Percentiles rank a stretch among this genome's conserved stretches.
These are phyloP conservation scores for Nephotettix cincticeps DNA, from an alignment of 1,140 invertebrate species.

Conservation along the genomic window DNA sequence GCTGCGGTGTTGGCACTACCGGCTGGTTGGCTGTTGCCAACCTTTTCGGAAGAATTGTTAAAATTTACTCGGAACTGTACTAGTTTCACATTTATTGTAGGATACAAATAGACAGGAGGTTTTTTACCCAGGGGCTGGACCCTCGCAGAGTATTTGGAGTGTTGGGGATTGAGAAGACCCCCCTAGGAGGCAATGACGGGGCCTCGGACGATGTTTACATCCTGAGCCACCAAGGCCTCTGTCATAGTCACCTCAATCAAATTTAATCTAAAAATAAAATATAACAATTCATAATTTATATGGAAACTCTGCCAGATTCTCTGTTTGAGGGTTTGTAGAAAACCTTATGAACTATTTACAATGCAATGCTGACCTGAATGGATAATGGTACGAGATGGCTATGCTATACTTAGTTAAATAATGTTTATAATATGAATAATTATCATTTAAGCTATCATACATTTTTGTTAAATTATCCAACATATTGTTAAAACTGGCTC, in stretches of 20 bases:
- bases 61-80: too few species aligned
- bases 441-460: too few species aligned
- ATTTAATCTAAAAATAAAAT: not conserved
- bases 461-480: too few species aligned
- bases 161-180: not conserved
- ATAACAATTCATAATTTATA: not conserved
- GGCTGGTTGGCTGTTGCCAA: too few species aligned
- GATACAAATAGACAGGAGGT: not conserved
- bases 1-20: too few species aligned
- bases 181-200: too few species aligned
- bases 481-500: too few species aligned
- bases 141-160: not conserved
- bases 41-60: too few species aligned
- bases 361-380: too few species aligned
- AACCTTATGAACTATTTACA: conserved; percentile 7
- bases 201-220: conserved; percentile 18
- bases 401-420: too few species aligned
- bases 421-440: too few species aligned
- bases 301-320: not conserved
- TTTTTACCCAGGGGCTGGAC: conserved; percentile 18
- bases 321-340: not conserved
- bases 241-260: not conserved
- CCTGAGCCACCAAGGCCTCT: conserved; percentile 14
- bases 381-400: not conserved
- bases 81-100: not conserved